Base-by-base conservation (phyloP, 2,113 vertebrate genomes). In the Caloenas nicobarica region DNA sequence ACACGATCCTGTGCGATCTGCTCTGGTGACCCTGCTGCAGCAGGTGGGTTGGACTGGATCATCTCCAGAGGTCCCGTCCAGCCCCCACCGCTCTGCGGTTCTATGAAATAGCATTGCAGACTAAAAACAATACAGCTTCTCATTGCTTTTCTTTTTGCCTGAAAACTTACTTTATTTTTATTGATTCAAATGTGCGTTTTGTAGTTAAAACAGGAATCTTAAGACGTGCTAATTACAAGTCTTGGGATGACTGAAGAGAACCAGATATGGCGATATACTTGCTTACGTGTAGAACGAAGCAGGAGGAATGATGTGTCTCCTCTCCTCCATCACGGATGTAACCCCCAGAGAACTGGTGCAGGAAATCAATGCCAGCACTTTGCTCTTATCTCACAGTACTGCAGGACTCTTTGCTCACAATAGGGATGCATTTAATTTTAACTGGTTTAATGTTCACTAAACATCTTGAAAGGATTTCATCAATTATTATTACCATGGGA, bases 351-450 rank as follows among this genome's bases (percentile, higher is more conserved):
- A 81, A 6, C 23, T 19, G 58, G 38, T 42, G 10, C 87, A 28
- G 48, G 58, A 33, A n/a, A 7, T 13, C 13, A 1, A 31, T 0
- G 31, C 25, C 65, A 56, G 4, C 0, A 0, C 62, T 69, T 23
- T 25, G 24, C 56, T 42, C n/a, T 57, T 22, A 1, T 9, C 62
- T 83, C 31, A 0, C 12, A 3, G 54, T 21, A 3, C 40, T 54
- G 53, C 58, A 53, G 24, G 60, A 22, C 28, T 28, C 16, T 11
- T 11, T 34, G 66, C 58, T 77, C 51, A 5, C 51, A 31, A 0
- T 8, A 58, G n/a, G 4, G 54, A 12, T 57, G 29, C 15, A 4
- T 46, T 51, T 64, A 33, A 11, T 46, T 79, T 13, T 21, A 10
- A 2, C 23, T 33, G 38, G 3, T 24, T 29, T 80, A 28, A 2